These are phyloP conservation scores for Trinectes maculatus DNA, from an alignment of 2,113 vertebrate species.

Conservation along the genomic window DNA sequence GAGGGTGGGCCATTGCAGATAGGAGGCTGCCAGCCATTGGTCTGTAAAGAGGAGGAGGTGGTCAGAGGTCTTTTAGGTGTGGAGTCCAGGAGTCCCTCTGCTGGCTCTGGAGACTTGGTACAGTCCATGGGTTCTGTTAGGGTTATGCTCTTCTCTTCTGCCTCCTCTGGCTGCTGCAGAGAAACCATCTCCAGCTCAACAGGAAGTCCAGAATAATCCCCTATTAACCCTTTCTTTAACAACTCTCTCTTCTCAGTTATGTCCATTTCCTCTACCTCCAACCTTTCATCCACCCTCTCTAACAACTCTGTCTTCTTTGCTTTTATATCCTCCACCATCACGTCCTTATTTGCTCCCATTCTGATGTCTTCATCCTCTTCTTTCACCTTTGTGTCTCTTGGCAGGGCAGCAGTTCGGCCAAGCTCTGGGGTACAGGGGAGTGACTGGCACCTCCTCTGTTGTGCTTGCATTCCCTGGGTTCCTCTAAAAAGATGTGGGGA, in stretches of 20 bases:
- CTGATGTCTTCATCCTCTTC: neutral
- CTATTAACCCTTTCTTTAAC: neutral
- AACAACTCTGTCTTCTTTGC: neutral
- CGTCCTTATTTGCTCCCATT: neutral
- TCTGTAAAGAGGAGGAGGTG: constrained; percentile 63
- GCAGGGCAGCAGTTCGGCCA: constrained; percentile 58
- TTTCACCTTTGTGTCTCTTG: constrained; percentile 17
- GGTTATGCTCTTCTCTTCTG: constrained; percentile 46
- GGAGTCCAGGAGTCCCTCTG: constrained; percentile 47
- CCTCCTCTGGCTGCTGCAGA: constrained; percentile 72
- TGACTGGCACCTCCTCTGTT: constrained; percentile 85
- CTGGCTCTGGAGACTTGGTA: constrained; percentile 78
- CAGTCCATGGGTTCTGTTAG: constrained; percentile 85
- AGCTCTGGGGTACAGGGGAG: constrained; percentile 89
- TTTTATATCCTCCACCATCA: neutral
- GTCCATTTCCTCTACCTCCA: neutral
- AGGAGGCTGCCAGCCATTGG: constrained; percentile 78
- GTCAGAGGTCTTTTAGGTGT: constrained; percentile 32
- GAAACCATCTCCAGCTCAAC: constrained; percentile 77
- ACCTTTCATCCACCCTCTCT: neutral
- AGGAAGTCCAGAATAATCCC: constrained; percentile 55
- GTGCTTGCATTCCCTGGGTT: constrained; percentile 40
- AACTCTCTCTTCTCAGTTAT: constrained; percentile 7
- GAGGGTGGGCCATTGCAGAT: constrained; percentile 74
- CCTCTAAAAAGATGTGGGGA: constrained; percentile 67